A percentile compares a stretch with the other conserved stretches of the same genome.
Evolutionary conservation across 2,113 vertebrate species (phyloP).

Genomic region (Archocentrus centrarchus): DNA sequence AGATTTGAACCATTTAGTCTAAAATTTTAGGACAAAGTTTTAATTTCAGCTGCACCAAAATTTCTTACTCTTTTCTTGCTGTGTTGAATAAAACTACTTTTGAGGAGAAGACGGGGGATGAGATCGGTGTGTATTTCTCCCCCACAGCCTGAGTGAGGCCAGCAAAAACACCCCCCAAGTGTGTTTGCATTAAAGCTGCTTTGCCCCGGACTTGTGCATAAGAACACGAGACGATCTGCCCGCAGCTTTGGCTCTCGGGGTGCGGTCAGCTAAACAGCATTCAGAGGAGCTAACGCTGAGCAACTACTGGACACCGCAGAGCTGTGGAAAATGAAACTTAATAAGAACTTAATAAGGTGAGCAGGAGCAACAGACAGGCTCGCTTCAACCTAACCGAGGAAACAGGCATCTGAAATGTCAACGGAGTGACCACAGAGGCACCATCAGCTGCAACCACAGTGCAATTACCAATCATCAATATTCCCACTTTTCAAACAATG

Average conservation of each 20-base stretch:
- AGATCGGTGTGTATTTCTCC: slow-evolving; percentile 14
- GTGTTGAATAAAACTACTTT: slow-evolving; percentile 13
- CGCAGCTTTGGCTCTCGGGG: slow-evolving; percentile 38
- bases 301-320: slow-evolving; percentile 39
- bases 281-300: slow-evolving; percentile 19
- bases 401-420: slow-evolving; percentile 21
- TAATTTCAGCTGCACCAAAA: background rate
- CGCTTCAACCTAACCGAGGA: background rate
- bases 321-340: slow-evolving; percentile 54
- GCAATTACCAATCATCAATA: slow-evolving; percentile 25
- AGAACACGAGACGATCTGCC: slow-evolving; percentile 40
- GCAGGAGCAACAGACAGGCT: slow-evolving; percentile 17
- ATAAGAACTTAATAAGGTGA: slow-evolving; percentile 29
- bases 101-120: slow-evolving; percentile 23
- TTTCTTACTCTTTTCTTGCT: background rate
- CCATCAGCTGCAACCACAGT: background rate
- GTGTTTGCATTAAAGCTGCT: slow-evolving; percentile 46
- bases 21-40: background rate
- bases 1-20: background rate
- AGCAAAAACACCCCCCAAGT: slow-evolving; percentile 40
- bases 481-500: slow-evolving; percentile 33
- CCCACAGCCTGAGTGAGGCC: slow-evolving; percentile 10
- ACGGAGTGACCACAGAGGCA: slow-evolving; percentile 10
- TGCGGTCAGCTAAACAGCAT: slow-evolving; percentile 23
- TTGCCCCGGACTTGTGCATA: slow-evolving; percentile 10